Evolutionary conservation across 2,797 vertebrate species (phyloP), one percentile per base, ranked within the genome.

Genomic region (Myotis findleyi): DNA sequence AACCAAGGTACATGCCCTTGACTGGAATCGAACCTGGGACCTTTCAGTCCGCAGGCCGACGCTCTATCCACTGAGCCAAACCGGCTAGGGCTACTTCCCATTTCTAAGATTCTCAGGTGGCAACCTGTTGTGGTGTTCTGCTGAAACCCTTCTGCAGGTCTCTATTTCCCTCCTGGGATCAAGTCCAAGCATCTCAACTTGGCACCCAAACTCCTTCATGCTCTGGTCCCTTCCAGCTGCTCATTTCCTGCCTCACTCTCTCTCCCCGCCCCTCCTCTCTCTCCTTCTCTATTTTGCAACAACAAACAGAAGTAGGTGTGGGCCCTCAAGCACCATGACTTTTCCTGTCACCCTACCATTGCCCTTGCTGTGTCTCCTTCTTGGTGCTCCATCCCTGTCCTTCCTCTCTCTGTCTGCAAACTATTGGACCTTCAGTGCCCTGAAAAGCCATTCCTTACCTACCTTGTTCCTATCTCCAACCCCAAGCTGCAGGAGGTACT

Each of bases 311-410:
- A 18, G 16, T 14, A 14, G 0, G 3, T 33, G 17, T 38, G 73
- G 53, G 2, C 27, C 27, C 25, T 21, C 33, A 21, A 49, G 9
- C 1, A 7, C 25, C 3, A 0, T 23, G 23, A 30, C 3, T 1
- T 49, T 90, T 55, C 51, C 79, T 17, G 3, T 27, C 64, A 73
- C 38, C 36, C 14, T 33, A 0, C 10, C 69, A 23, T 53, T 6
- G 47, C 14, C 33, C 59, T 23, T 49, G 6, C 38, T 33, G 36
- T 10, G 16, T 13, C 30, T 62, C 30, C 23, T 23, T n/a, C 41
- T 23, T 4, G 21, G 20, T 0, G 2, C 6, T 14, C 7, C 36
- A 1, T 2, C 23, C 14, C 25, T 33, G 9, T 33, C 6, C 36
- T 88, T 33, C 62, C 21, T 82, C 27, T 41, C 57, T 62, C 6